Conservation (phyloP, 2,113 vertebrate genomes). For the Mesitornis unicolor region DNA sequence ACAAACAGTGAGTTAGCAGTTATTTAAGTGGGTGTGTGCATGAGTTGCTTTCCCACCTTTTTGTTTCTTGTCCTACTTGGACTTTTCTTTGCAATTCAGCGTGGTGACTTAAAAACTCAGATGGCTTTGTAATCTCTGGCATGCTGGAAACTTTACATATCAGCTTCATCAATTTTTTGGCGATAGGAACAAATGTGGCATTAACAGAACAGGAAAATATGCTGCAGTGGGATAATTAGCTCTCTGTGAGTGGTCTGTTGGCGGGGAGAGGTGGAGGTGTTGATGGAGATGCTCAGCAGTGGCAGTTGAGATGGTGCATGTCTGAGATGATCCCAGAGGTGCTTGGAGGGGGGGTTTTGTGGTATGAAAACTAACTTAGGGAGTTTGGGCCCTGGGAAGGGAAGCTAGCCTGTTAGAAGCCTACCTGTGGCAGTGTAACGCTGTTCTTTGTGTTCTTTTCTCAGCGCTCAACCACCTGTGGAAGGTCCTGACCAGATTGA, state of each 20-base stretch:
- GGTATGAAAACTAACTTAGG: neutral
- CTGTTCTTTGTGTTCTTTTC: slow-evolving; percentile 17
- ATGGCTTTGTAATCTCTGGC: neutral
- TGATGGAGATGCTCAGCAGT: neutral
- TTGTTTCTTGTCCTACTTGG: neutral
- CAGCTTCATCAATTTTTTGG: neutral
- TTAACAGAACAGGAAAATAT: fast-evolving
- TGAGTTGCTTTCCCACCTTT: neutral
- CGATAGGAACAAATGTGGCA: fast-evolving
- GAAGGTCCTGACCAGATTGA: slow-evolving; percentile 49
- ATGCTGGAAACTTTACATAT: fast-evolving
- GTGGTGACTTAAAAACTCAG: fast-evolving
- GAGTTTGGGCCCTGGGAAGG: neutral
- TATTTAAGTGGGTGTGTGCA: neutral
- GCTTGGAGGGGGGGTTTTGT: neutral
- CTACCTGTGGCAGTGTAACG: neutral
- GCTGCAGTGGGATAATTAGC: neutral
- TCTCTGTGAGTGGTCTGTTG: neutral
- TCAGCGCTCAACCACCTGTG: slow-evolving; percentile 20
- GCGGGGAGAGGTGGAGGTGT: neutral
- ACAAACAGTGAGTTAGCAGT: neutral
- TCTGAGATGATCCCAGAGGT: neutral
- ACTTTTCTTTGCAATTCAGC: neutral
- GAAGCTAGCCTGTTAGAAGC: neutral
- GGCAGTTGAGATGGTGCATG: neutral